These are phyloP conservation scores for Amorpha juglandis DNA, from an alignment of 2,888 invertebrate genomes.

Conservation along the genomic window DNA sequence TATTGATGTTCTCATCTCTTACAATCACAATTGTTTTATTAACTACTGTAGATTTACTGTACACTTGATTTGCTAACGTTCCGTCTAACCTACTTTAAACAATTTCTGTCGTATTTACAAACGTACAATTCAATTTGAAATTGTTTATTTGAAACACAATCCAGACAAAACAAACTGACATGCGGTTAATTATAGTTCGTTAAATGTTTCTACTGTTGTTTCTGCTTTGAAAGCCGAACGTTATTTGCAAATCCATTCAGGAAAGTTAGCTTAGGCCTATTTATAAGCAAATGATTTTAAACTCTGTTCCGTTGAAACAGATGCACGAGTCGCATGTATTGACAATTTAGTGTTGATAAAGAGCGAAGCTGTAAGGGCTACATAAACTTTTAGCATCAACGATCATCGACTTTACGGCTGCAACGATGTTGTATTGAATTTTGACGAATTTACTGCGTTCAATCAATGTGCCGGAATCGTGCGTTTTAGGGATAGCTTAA, in stretches of 20 bases:
- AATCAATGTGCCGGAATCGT: too few species aligned
- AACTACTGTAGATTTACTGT: too few species aligned
- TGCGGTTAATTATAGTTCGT: slow-evolving; percentile 41
- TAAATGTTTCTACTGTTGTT: slow-evolving; percentile 42
- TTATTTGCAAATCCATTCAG: slow-evolving; percentile 47
- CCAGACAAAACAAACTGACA: slow-evolving; percentile 34
- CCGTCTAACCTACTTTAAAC: background rate
- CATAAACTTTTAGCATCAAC: too few species aligned
- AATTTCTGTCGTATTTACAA: slow-evolving; percentile 24
- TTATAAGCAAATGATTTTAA: background rate
- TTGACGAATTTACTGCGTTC: too few species aligned
- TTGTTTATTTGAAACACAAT: slow-evolving; percentile 34
- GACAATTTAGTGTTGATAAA: background rate
- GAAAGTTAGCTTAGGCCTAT: slow-evolving; percentile 18
- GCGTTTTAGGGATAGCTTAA: too few species aligned
- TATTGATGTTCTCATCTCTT: background rate
- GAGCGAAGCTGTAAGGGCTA: background rate
- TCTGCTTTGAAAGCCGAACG: slow-evolving; percentile 36
- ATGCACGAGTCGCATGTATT: background rate
- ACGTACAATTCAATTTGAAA: slow-evolving; percentile 24
- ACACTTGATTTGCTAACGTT: background rate
- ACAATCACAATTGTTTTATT: background rate
- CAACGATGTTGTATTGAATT: too few species aligned
- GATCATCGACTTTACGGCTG: too few species aligned
- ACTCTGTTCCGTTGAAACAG: background rate